Conservation (phyloP, 2,113 vertebrate genomes). For the Aldabrachelys gigantea region DNA sequence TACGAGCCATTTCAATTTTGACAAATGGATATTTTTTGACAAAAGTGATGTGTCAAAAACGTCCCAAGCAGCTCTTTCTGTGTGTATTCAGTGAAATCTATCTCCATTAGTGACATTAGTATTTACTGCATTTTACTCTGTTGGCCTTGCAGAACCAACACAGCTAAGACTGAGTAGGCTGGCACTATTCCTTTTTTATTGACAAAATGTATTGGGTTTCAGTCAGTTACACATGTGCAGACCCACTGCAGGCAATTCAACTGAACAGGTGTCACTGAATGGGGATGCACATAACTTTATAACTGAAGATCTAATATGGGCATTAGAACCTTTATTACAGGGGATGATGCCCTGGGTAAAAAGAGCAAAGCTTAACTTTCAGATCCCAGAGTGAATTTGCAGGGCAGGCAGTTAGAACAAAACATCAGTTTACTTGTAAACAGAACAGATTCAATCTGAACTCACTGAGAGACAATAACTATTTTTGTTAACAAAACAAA, state of each 20-base stretch:
- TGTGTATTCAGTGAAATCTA: neutral
- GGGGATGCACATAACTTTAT: neutral
- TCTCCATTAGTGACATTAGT: neutral
- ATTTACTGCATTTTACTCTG: neutral
- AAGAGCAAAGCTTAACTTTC: neutral
- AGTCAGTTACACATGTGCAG: neutral
- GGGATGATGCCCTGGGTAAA: neutral
- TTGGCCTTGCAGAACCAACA: neutral
- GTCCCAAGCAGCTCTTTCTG: neutral
- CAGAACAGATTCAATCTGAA: neutral
- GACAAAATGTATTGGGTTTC: slow-evolving; percentile 3
- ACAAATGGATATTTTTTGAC: neutral
- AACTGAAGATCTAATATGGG: neutral
- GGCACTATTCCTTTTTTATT: neutral
- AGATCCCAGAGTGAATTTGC: neutral
- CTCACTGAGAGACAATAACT: neutral
- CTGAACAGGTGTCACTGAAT: neutral
- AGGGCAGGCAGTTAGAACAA: neutral
- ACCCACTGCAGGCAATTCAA: neutral
- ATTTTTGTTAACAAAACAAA: neutral
- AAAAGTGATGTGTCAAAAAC: neutral
- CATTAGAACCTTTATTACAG: neutral
- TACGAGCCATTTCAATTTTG: neutral
- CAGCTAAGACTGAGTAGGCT: neutral
- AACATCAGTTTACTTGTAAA: neutral